A percentile compares a stretch with the other conserved stretches of the same genome.
phyloP scores from a whole-genome alignment of 2,888 invertebrate species.

The Tryphoninae sp. region DNA sequence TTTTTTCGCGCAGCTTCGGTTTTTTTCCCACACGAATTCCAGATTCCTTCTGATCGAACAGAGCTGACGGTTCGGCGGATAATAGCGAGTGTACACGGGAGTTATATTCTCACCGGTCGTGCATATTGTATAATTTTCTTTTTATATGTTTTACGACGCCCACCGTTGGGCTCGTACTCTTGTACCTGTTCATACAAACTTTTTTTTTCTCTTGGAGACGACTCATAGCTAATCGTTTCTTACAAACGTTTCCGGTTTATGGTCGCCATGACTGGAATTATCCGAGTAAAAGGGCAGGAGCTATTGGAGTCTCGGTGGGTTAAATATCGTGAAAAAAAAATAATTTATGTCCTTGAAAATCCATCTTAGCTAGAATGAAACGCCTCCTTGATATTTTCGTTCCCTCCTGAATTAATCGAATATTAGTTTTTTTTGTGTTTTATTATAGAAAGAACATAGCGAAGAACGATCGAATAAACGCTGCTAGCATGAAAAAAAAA shows the following conservation, averaged over 20 bases:
- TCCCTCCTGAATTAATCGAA: slow-evolving; percentile 60
- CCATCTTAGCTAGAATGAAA: slow-evolving; percentile 22
- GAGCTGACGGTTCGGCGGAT: slow-evolving; percentile 64
- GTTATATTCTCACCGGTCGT: slow-evolving; percentile 53
- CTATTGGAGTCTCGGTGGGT: not conserved
- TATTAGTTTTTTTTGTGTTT: slow-evolving; percentile 46
- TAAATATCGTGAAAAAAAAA: slow-evolving; percentile 31
- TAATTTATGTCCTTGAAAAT: slow-evolving; percentile 46
- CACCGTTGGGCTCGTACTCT: slow-evolving; percentile 46
- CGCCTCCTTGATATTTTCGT: slow-evolving; percentile 41
- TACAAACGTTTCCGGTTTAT: slow-evolving; percentile 36
- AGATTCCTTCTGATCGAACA: slow-evolving; percentile 73
- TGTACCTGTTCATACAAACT: slow-evolving; percentile 53
- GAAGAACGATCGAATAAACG: slow-evolving; percentile 62
- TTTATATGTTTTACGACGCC: slow-evolving; percentile 66
- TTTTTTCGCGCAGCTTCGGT: slow-evolving; percentile 45
- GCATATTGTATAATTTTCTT: slow-evolving; percentile 65
- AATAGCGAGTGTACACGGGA: slow-evolving; percentile 35
- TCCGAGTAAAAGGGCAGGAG: slow-evolving; percentile 13
- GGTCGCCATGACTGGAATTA: slow-evolving; percentile 38
- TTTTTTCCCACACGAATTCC: slow-evolving; percentile 67
- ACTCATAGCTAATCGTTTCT: slow-evolving; percentile 52
- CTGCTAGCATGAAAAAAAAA: slow-evolving; percentile 44
- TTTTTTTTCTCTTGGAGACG: slow-evolving; percentile 21
- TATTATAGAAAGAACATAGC: slow-evolving; percentile 50